Evolutionary conservation across 30 jellyfish, hydroid and myxozoan species (phyloP).

Genomic region (Rhopilema esculentum): DNA sequence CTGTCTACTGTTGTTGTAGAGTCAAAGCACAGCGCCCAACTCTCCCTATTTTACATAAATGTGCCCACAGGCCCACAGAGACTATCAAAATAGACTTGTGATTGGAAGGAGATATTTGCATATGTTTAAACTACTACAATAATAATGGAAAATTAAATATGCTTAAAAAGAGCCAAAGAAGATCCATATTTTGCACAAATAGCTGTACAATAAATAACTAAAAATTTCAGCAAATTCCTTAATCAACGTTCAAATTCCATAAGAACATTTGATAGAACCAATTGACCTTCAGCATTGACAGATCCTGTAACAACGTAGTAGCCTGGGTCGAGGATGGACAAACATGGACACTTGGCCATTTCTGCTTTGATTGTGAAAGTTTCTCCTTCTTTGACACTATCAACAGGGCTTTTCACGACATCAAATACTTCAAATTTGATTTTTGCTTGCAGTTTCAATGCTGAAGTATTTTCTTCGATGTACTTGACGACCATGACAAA

Average conservation of each 20-base stretch:
- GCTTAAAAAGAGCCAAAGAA: no score
- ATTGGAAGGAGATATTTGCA: no score
- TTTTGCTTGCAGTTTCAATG: constrained; percentile 43
- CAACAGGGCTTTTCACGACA: constrained; percentile 54
- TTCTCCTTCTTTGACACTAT: constrained; percentile 37
- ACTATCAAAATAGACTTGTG: no score
- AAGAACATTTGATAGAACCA: constrained; percentile 56
- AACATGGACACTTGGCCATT: constrained; percentile 67
- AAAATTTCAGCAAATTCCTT: no score
- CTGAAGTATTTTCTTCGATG: constrained; percentile 58
- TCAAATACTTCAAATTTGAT: constrained; percentile 61
- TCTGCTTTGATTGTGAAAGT: constrained; percentile 61
- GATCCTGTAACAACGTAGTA: constrained; percentile 61
- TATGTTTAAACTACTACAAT: no score
- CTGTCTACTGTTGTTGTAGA: no score
- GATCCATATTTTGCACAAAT: no score
- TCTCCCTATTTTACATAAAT: no score
- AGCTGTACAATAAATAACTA: no score
- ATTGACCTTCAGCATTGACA: constrained; percentile 22
- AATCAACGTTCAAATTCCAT: constrained; percentile 52
- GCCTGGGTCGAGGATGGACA: constrained; percentile 66
- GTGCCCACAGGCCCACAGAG: no score
- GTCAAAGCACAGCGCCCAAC: no score
- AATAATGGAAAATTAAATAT: no score
- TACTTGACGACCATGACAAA: constrained; percentile 68